Percentiles rank a stretch among this genome's conserved stretches.
Conservation (phyloP, 1,140 invertebrate species). For the Trichonephila inaurata region DNA sequence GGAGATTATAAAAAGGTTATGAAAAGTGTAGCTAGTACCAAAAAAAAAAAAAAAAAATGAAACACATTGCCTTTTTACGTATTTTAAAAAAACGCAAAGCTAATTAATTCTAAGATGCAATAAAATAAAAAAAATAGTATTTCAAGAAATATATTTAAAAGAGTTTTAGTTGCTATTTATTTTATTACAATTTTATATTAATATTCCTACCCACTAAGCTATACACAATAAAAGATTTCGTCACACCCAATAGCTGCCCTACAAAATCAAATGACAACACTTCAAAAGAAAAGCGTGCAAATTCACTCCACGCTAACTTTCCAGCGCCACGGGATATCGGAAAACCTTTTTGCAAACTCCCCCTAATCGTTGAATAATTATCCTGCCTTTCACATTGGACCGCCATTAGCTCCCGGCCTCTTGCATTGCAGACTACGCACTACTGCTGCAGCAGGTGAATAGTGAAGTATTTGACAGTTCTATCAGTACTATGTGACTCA, state of each 20-base stretch:
- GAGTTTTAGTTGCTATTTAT: not conserved
- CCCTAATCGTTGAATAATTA: conserved; percentile 31
- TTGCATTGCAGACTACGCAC: not conserved
- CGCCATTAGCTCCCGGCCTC: not conserved
- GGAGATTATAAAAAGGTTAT: no score
- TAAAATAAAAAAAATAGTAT: no score
- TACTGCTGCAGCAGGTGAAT: not conserved
- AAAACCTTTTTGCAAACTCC: not conserved
- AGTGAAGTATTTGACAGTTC: not conserved
- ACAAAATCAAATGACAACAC: not conserved
- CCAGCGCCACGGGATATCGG: not conserved
- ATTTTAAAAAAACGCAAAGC: no score
- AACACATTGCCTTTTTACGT: no score
- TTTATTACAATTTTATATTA: not conserved
- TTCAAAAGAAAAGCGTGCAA: not conserved
- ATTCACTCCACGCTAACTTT: not conserved
- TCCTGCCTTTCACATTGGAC: not conserved
- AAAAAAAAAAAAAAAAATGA: no score
- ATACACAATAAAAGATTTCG: not conserved
- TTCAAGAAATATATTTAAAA: no score
- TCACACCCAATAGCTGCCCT: not conserved
- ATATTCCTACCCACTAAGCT: no score
- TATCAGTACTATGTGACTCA: not conserved
- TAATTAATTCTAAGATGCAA: no score
- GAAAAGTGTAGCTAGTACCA: no score